These are phyloP conservation scores for Drosophila seguyi DNA, from an alignment of 1,140 invertebrate genomes.

Conservation along the genomic window DNA sequence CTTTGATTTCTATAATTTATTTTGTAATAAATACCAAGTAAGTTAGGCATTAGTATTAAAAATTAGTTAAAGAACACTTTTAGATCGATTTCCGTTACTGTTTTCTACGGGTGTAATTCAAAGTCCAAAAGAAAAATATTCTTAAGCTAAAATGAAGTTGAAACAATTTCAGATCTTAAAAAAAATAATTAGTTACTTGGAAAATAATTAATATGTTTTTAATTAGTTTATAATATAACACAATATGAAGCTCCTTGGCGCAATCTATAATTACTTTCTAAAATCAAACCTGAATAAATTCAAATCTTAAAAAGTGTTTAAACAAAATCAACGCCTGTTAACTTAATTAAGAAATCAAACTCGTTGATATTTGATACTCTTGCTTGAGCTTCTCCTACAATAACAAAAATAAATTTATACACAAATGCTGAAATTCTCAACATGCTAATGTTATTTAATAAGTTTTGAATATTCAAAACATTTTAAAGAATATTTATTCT, in stretches of 20 bases:
- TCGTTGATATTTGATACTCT: constrained; percentile 21
- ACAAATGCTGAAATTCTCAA: not conserved
- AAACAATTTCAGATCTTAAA: too few relatives aligned
- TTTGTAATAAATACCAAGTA: too few relatives aligned
- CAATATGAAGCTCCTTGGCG: not conserved
- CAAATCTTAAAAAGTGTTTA: not conserved
- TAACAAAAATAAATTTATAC: not conserved
- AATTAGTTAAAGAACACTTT: not conserved
- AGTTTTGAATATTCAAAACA: not conserved
- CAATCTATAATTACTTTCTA: not conserved
- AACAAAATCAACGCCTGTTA: not conserved
- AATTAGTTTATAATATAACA: not conserved
- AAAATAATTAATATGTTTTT: not conserved
- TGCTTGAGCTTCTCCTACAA: not conserved
- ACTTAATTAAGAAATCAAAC: constrained; percentile 10
- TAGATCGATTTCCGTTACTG: not conserved
- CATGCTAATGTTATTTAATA: not conserved
- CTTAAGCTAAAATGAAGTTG: not conserved
- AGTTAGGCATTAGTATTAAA: too few relatives aligned
- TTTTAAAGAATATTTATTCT: not conserved
- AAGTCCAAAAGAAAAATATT: not conserved
- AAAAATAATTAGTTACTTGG: not conserved
- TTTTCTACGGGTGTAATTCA: too few relatives aligned
- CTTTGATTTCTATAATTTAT: too few relatives aligned
- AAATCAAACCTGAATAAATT: not conserved